Evolutionary conservation across 2,888 invertebrate species (phyloP).

Genomic region (Nymphalis polychloros): DNA sequence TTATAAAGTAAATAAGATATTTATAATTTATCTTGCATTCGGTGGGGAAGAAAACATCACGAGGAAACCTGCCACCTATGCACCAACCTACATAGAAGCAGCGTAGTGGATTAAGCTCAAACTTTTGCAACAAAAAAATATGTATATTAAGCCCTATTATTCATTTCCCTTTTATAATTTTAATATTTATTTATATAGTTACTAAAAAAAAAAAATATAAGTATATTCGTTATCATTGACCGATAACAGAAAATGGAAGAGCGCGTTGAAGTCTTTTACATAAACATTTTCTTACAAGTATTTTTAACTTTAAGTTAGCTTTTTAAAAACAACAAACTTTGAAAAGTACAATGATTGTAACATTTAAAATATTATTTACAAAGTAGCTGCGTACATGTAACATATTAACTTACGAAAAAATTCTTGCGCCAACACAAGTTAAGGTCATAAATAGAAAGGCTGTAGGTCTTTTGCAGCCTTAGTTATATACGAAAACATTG

Average conservation of each 20-base stretch:
- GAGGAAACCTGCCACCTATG: no score
- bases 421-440: conserved; percentile 33
- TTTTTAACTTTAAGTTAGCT: neutral
- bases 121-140: no score
- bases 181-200: no score
- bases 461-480: conserved; percentile 5
- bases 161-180: no score
- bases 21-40: no score
- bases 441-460: conserved; percentile 45
- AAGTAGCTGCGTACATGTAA: conserved; percentile 3
- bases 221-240: neutral
- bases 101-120: no score
- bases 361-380: neutral
- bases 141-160: no score
- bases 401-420: conserved; percentile 7
- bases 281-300: neutral
- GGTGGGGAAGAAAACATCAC: no score
- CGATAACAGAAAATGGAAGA: neutral
- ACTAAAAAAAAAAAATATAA: no score
- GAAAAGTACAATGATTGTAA: neutral
- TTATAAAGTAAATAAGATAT: no score
- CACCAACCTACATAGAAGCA: no score
- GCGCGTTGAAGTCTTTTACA: conserved; percentile 36
- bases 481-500: conserved; percentile 1
- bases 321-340: neutral